phyloP scores from a whole-genome alignment of 2,113 vertebrate species.

The Formicarius rufipectus region DNA sequence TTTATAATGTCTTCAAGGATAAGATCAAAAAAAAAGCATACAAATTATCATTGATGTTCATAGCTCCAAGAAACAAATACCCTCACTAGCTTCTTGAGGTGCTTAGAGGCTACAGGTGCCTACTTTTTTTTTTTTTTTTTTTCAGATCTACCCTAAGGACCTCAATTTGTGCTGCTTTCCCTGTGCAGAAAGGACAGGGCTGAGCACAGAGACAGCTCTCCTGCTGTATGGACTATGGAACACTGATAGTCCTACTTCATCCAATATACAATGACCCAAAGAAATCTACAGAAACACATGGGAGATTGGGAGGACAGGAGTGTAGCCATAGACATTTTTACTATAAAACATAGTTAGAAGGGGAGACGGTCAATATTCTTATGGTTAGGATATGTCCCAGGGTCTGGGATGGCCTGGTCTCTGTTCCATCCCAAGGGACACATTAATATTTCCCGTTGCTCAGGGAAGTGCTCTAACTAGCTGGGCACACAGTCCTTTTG shows the following conservation, averaged over 20 bases:
- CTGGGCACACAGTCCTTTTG: background rate
- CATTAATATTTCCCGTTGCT: background rate
- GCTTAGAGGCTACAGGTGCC: background rate
- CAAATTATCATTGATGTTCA: background rate
- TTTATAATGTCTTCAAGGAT: slow-evolving; percentile 26
- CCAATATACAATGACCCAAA: background rate
- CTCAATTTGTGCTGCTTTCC: background rate
- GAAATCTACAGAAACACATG: background rate
- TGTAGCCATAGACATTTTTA: background rate
- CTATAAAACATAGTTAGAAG: background rate
- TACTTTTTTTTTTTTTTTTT: background rate
- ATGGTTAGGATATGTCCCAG: background rate
- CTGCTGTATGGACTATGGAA: background rate
- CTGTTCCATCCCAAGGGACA: background rate
- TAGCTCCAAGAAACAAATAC: background rate
- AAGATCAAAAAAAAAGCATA: background rate
- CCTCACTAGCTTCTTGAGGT: background rate
- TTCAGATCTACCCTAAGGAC: background rate
- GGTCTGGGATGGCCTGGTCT: background rate
- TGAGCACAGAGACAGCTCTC: background rate
- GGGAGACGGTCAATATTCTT: background rate
- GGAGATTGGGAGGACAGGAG: background rate
- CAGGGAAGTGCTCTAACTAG: background rate
- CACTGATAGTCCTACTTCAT: background rate
- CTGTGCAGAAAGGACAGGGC: background rate